Evolutionary conservation across 2,113 vertebrate genomes (phyloP), one percentile per base, ranked within the genome.

Genomic region (Cettia cetti): DNA sequence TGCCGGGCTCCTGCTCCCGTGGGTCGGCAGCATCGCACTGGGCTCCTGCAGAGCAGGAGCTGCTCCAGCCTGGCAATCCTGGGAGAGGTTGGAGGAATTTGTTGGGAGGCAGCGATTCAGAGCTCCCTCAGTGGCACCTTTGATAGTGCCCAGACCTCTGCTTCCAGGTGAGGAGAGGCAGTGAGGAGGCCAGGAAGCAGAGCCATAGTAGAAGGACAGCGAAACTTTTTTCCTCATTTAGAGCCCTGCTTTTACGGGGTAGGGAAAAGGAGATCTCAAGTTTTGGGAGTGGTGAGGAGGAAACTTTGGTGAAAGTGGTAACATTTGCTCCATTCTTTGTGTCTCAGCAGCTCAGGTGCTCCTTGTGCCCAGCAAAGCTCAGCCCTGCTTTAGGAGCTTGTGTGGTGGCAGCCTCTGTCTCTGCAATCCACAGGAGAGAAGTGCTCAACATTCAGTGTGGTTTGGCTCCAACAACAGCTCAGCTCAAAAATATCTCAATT

Each of bases 1-100:
- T 81, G 74, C 53, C 0, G 1, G 49, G 64, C 45, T 82, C 9
- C 63, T 37, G 31, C 49, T 28, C 26, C 33, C 1, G 1, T 4
- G 8, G 61, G 52, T 6, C 76, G 27, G 71, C 60, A 57, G 65
- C 60, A 20, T 54, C 0, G 0, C 1, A 0, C 40, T 5, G 49
- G 4, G 60, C 70, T 6, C 3, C 3, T 2, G 33, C 3, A 10
- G 6, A 6, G 39, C 59, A 6, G 66, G n/a, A 64, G 20, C 26
- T 0, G 23, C 68, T 74, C 52, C 37, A 9, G 68, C 82, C 49
- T 18, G 49, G 63, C 44, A n/a, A 0, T 30, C 54, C 50, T 2
- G 3, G 28, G 33, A 6, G 65, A 27, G 11, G 39, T 66, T 42
- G 20, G 28, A 66, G 53, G 13, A 17, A 4, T 31, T 21, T 15